Conservation (phyloP, 2,888 invertebrate genomes). For the Ichneumoninae sp. region DNA sequence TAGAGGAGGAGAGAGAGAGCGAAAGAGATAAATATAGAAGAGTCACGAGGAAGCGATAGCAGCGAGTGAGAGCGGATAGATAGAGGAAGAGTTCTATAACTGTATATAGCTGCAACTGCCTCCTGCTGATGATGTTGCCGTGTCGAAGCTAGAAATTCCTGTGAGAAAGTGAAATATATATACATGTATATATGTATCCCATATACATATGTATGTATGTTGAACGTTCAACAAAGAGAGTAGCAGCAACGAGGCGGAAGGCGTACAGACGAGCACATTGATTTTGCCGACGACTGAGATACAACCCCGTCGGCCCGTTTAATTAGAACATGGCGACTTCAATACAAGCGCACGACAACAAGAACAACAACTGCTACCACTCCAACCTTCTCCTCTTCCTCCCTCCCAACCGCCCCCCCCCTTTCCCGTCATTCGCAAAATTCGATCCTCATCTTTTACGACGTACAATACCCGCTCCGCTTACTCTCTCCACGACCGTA, state of each 20-base stretch:
- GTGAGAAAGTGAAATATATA: slow-evolving; percentile 23
- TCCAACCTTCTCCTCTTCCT: slow-evolving; percentile 27
- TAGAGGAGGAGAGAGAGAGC: slow-evolving; percentile 11
- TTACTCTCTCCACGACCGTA: not conserved
- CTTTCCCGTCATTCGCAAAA: slow-evolving; percentile 26
- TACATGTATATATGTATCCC: slow-evolving; percentile 12
- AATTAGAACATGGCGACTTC: slow-evolving; percentile 84
- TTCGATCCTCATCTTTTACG: slow-evolving; percentile 17
- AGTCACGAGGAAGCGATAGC: slow-evolving; percentile 25
- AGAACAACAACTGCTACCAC: slow-evolving; percentile 81
- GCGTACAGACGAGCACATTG: slow-evolving; percentile 75
- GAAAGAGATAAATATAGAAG: slow-evolving; percentile 15
- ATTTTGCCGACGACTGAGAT: slow-evolving; percentile 83
- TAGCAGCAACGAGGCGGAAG: slow-evolving; percentile 49
- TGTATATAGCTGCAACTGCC: slow-evolving; percentile 10
- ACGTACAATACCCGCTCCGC: slow-evolving; percentile 3
- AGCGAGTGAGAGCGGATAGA: slow-evolving; percentile 20
- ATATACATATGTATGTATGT: slow-evolving; percentile 57
- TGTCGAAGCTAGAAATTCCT: slow-evolving; percentile 18
- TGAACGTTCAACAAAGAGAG: slow-evolving; percentile 10
- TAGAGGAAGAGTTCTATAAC: slow-evolving; percentile 15
- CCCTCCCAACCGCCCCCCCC: not conserved
- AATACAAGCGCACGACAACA: slow-evolving; percentile 84
- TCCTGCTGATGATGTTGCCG: slow-evolving; percentile 36
- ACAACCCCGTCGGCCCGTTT: slow-evolving; percentile 83